Base-by-base conservation (phyloP, 2,888 invertebrate species). In the Chloroclysta siterata region DNA sequence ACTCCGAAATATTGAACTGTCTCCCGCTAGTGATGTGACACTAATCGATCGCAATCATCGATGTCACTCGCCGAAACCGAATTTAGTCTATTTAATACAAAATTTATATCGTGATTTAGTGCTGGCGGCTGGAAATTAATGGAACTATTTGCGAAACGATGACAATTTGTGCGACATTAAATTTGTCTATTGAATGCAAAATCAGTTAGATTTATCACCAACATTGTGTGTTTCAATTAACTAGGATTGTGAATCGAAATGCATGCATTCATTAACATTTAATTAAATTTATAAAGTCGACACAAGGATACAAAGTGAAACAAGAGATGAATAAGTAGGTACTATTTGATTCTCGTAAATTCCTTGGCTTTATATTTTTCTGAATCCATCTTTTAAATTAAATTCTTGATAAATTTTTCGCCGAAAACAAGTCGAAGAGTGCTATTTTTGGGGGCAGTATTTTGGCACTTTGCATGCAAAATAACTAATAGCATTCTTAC, bases 21-120 rank as follows among this genome's bases (percentile, higher is more conserved):
- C 10, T 10, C 11, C 39, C 48, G 39, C 39, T 57, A 57, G 62
- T 62, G 62, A 52, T 62, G 62, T 22, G 62, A 56, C 60, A 60
- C 60, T 54, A 44, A 56, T 46, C 56, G 47, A 52, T 15, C n/a
- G 28, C 39, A 42, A 42, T 53, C 53, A 57, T 52, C 53, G 53
- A 48, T 22, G 48, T 33, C 48, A 61, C 29, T 33, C 51, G 8
- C 8, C 33, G 15, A 15, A 62, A 53, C 57, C 48, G 47, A 63
- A 57, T 53, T 47, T 17, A 53, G 42, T 48, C 56, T 47, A 52
- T 42, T 52, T 41, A 57, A 57, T 52, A 57, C 53, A 61, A 61
- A 52, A 22, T 22, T 46, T 41, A 47, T 42, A 14, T 5, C 17
- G 62, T 47, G 53, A 57, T 57, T 53, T 57, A 57, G 47, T 53